Conservation (phyloP, 1,140 invertebrate genomes). For the Drosophila gunungcola region DNA sequence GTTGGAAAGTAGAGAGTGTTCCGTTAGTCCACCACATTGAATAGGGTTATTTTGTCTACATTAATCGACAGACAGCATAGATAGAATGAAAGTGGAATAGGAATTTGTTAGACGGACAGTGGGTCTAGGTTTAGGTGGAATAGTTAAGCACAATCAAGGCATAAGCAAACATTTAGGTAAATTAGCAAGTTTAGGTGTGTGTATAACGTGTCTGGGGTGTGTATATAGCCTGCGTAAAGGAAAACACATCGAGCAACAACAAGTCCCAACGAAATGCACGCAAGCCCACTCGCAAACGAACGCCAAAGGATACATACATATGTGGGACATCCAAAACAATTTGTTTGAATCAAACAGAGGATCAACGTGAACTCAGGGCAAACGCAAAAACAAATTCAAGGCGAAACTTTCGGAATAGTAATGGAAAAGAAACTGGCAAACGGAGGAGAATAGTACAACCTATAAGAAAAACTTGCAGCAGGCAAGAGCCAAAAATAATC, state of each 20-base stretch:
- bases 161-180: constrained; percentile 79
- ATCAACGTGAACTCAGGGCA: constrained; percentile 27
- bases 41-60: constrained; percentile 2
- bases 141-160: constrained; percentile 66
- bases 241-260: constrained; percentile 45
- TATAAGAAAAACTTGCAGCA: constrained; percentile 31
- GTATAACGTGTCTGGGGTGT: constrained; percentile 18
- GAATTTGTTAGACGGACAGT: constrained; percentile 19
- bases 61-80: constrained; percentile 29
- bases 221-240: constrained; percentile 35
- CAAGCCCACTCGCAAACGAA: constrained; percentile 25
- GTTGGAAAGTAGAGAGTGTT: constrained; percentile 10
- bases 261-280: constrained; percentile 32
- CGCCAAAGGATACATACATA: constrained; percentile 31
- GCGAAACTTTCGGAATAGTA: constrained; percentile 46
- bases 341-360: constrained; percentile 58
- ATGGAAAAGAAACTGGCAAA: constrained; percentile 29
- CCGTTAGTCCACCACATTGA: constrained; percentile 48
- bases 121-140: constrained; percentile 36
- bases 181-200: constrained; percentile 48
- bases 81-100: constrained; percentile 17
- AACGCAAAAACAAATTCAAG: constrained; percentile 30
- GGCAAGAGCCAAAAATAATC: constrained; percentile 35
- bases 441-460: constrained; percentile 20
- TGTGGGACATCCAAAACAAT: constrained; percentile 59